Evolutionary conservation across 2,888 invertebrate species (phyloP).

Genomic region (Neria commutata): DNA sequence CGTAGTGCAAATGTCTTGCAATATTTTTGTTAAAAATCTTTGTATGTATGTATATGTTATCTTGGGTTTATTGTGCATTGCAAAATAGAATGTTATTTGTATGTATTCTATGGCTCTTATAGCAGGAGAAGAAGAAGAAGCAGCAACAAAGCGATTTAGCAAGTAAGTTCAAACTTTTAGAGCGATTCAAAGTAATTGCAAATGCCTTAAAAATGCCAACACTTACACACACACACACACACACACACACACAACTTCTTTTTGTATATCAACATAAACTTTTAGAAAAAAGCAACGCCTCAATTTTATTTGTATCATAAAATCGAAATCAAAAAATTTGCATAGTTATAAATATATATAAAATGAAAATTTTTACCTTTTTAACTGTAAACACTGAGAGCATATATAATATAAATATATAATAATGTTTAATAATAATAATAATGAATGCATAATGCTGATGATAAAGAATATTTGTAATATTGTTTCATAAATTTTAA

Average conservation of each 20-base stretch:
- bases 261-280: constrained; percentile 31
- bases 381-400: neutral
- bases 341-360: constrained; percentile 22
- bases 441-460: neutral
- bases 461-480: neutral
- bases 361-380: no score
- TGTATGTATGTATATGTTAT: no score
- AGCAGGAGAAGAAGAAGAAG: no score
- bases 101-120: no score
- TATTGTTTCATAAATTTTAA: constrained; percentile 10
- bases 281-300: constrained; percentile 31
- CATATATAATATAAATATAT: neutral
- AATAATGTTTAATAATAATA: neutral
- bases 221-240: constrained; percentile 23
- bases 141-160: no score
- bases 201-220: no score
- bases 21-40: no score
- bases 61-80: no score
- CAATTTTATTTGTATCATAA: constrained; percentile 29
- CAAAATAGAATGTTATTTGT: no score
- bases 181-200: no score
- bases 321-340: constrained; percentile 17
- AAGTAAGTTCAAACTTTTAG: no score
- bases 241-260: constrained; percentile 22
- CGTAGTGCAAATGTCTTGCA: no score